A percentile compares a stretch with the other conserved stretches of the same genome.
Conservation (phyloP, 2,797 vertebrate genomes). For the Corythornis leucogaster region DNA sequence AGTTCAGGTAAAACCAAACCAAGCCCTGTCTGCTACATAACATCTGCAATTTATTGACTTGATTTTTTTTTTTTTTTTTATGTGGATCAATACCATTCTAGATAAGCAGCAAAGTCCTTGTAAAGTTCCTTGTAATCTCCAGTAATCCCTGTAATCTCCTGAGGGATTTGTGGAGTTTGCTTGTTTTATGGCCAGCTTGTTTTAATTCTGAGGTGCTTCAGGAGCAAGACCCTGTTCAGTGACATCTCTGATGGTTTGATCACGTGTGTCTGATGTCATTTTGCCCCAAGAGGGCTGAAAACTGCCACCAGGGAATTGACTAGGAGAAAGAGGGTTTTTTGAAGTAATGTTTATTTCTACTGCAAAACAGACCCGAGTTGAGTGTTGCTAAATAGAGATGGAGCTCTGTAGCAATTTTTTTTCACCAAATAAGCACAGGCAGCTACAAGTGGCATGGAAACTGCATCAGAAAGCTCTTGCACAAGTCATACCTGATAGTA, state of each 20-base stretch:
- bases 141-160: not conserved
- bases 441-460: not conserved
- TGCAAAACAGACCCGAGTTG: not conserved
- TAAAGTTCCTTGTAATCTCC: not conserved
- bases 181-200: not conserved
- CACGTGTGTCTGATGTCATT: not conserved
- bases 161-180: not conserved
- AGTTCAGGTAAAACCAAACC: not conserved
- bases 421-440: not conserved
- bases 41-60: too few species aligned
- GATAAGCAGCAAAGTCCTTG: not conserved
- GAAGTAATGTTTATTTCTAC: not conserved
- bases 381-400: not conserved
- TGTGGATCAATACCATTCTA: not conserved
- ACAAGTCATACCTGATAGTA: not conserved
- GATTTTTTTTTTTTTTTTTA: not conserved
- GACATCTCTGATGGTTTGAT: not conserved
- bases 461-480: not conserved
- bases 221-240: not conserved
- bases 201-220: not conserved
- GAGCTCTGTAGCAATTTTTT: not conserved
- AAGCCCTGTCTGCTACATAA: not conserved
- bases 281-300: not conserved
- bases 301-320: not conserved
- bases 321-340: not conserved